A percentile compares a stretch with the other conserved stretches of the same genome.
Conservation (phyloP, 2,797 vertebrate genomes). For the Discoglossus pictus region DNA sequence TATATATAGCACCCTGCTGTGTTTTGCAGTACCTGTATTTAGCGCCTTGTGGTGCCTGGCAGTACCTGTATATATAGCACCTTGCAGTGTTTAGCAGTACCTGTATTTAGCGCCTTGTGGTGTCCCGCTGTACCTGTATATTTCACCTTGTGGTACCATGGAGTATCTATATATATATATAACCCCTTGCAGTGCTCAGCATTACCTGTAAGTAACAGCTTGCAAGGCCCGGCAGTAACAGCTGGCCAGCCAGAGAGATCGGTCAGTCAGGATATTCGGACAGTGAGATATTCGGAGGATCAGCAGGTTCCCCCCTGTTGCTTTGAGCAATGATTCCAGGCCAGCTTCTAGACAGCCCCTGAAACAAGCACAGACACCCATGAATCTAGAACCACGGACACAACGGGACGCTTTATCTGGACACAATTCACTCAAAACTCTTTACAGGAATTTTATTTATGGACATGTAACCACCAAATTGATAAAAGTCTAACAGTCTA, state of each 20-base stretch:
- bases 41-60: no score
- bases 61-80: no score
- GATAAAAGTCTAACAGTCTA: no score
- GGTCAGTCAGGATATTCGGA: conserved; percentile 96
- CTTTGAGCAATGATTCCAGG: conserved; percentile 93
- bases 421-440: no score
- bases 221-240: conserved; percentile 97
- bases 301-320: conserved; percentile 90
- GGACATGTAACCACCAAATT: no score
- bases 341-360: conserved; percentile 96
- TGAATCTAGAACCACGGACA: not conserved
- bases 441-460: no score
- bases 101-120: conserved; percentile 95
- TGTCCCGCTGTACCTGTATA: conserved; percentile 88
- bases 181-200: not conserved
- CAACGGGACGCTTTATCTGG: no score
- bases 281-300: conserved; percentile 97
- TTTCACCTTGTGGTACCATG: no score
- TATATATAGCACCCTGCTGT: no score
- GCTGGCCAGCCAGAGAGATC: conserved; percentile 97
- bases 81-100: conserved; percentile 93
- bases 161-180: no score
- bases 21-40: conserved; percentile 77
- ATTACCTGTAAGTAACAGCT: conserved; percentile 94
- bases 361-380: conserved; percentile 12